Percentiles rank a stretch among this genome's conserved stretches.
Conservation (phyloP, 2,797 vertebrate species). For the Diceros bicornis region DNA sequence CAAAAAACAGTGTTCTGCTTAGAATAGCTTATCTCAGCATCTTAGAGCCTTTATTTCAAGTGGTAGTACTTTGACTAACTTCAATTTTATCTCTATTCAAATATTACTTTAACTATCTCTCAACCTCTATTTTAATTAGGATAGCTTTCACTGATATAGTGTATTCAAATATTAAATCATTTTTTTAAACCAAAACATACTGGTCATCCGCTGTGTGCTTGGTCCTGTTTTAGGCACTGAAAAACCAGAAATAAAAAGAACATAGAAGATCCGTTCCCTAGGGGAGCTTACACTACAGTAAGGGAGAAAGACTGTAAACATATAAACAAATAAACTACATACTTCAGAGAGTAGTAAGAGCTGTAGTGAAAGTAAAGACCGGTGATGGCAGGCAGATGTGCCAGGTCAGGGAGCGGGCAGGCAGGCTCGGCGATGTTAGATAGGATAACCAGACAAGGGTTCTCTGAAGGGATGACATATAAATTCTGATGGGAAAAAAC, state of each 20-base stretch:
- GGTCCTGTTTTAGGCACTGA: background rate
- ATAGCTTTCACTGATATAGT: background rate
- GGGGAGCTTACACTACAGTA: background rate
- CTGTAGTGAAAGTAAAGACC: background rate
- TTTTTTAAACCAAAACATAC: background rate
- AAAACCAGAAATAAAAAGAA: constrained; percentile 10
- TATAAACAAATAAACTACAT: background rate
- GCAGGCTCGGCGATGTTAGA: background rate
- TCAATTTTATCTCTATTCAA: constrained; percentile 44
- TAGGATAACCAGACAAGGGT: background rate
- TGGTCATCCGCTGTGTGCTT: background rate
- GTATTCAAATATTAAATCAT: background rate
- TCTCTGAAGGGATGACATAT: background rate
- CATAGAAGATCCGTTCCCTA: background rate
- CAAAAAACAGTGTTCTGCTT: background rate
- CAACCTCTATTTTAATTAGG: background rate
- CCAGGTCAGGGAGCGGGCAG: background rate
- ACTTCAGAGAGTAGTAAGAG: background rate
- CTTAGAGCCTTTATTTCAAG: background rate
- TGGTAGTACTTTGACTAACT: background rate
- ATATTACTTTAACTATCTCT: background rate
- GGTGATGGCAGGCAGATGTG: background rate
- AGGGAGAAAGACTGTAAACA: background rate
- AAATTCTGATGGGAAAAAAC: background rate
- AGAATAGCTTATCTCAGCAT: background rate